Evolutionary conservation across 1,140 invertebrate genomes (phyloP).

Genomic region (Drosophila lacteicornis): DNA sequence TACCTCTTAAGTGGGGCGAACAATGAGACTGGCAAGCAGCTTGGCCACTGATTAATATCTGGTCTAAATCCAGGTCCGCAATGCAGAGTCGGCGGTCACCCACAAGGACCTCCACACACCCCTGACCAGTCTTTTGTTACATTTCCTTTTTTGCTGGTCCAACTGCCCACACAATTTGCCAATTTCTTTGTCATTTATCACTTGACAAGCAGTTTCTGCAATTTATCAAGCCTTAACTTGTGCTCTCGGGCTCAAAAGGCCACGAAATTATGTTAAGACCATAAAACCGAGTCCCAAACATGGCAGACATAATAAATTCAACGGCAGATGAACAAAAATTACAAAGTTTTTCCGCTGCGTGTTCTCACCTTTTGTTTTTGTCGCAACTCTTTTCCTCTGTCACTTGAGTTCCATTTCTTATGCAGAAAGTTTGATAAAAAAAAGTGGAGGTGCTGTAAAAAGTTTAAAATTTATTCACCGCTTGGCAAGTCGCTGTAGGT

Average conservation of each 20-base stretch:
- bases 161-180: slow-evolving; percentile 58
- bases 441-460: slow-evolving; percentile 8
- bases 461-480: slow-evolving; percentile 50
- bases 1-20: slow-evolving; percentile 5
- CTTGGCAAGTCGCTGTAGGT: slow-evolving; percentile 21
- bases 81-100: slow-evolving; percentile 21
- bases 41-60: slow-evolving; percentile 49
- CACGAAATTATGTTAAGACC: slow-evolving; percentile 55
- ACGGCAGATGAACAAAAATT: slow-evolving; percentile 22
- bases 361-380: slow-evolving; percentile 16
- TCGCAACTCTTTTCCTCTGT: slow-evolving; percentile 19
- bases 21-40: slow-evolving; percentile 10
- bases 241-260: slow-evolving; percentile 61
- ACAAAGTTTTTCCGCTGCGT: slow-evolving; percentile 17
- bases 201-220: slow-evolving; percentile 52
- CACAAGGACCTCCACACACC: slow-evolving; percentile 2
- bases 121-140: slow-evolving; percentile 26
- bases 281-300: slow-evolving; percentile 12
- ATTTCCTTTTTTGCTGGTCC: slow-evolving; percentile 4
- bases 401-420: slow-evolving; percentile 32
- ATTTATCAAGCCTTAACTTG: slow-evolving; percentile 79
- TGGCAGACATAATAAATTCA: slow-evolving; percentile 33
- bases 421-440: slow-evolving; percentile 26
- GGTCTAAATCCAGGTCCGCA: slow-evolving; percentile 28
- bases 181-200: slow-evolving; percentile 81